Evolutionary conservation across 2,888 invertebrate genomes (phyloP).

Genomic region (Desoria tigrina): DNA sequence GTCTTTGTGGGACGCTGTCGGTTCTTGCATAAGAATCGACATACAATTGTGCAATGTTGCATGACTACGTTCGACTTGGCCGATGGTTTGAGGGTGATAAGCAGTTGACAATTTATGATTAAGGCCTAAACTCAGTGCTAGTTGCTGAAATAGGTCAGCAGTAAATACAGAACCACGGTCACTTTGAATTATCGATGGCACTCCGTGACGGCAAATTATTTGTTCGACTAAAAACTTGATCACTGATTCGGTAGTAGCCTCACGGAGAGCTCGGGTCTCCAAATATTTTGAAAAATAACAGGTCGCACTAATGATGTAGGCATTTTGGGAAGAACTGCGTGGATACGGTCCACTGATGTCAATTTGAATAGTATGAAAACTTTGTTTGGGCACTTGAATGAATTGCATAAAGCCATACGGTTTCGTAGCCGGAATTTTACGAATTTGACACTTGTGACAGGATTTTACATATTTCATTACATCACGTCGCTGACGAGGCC

Average conservation of each 20-base stretch:
- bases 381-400: neutral
- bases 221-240: constrained; percentile 2
- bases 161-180: constrained; percentile 6
- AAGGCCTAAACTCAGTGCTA: neutral
- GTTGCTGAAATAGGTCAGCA: neutral
- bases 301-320: neutral
- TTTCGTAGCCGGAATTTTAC: neutral
- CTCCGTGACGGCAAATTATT: neutral
- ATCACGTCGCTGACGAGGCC: neutral
- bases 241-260: neutral
- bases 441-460: neutral
- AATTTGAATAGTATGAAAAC: neutral
- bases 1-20: too few species aligned
- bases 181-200: neutral
- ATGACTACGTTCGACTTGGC: neutral
- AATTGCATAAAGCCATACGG: neutral
- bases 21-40: too few species aligned
- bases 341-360: constrained; percentile 4
- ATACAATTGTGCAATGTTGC: neutral
- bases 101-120: neutral
- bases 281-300: neutral
- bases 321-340: neutral
- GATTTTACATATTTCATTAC: neutral
- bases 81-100: neutral
- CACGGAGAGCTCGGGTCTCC: neutral